These are phyloP conservation scores for Charina bottae DNA, from an alignment of 2,113 vertebrate species.

Conservation along the genomic window DNA sequence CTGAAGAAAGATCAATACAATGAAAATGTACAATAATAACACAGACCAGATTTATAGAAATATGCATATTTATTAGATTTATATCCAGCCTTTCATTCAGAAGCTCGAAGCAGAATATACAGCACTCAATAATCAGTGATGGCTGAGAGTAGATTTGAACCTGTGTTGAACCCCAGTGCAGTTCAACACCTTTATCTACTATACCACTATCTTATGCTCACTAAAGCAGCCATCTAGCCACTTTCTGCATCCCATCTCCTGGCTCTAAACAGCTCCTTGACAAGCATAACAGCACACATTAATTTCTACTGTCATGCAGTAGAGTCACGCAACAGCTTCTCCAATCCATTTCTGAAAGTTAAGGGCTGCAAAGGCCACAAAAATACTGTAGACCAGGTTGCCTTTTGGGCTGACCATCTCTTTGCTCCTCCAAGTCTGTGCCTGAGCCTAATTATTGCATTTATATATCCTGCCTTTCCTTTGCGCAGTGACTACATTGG, in stretches of 20 bases:
- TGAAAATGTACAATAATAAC: neutral
- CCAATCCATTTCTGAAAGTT: neutral
- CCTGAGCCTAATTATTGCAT: too few relatives aligned
- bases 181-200: neutral
- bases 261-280: neutral
- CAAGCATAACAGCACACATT: neutral
- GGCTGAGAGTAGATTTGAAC: neutral
- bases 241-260: neutral
- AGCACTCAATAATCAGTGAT: neutral
- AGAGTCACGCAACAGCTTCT: neutral
- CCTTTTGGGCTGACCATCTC: neutral
- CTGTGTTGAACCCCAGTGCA: neutral
- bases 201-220: neutral
- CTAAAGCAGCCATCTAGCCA: neutral
- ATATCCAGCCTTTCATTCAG: neutral
- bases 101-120: neutral
- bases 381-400: neutral
- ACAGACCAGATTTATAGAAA: neutral
- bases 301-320: neutral
- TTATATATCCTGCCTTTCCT: neutral
- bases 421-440: neutral
- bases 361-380: neutral
- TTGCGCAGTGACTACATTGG: too few relatives aligned
- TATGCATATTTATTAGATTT: neutral
- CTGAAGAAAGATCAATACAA: neutral